A percentile compares a stretch with the other conserved stretches of the same genome.
Conservation (phyloP, 1,140 invertebrate species). For the Orchestia grillus region DNA sequence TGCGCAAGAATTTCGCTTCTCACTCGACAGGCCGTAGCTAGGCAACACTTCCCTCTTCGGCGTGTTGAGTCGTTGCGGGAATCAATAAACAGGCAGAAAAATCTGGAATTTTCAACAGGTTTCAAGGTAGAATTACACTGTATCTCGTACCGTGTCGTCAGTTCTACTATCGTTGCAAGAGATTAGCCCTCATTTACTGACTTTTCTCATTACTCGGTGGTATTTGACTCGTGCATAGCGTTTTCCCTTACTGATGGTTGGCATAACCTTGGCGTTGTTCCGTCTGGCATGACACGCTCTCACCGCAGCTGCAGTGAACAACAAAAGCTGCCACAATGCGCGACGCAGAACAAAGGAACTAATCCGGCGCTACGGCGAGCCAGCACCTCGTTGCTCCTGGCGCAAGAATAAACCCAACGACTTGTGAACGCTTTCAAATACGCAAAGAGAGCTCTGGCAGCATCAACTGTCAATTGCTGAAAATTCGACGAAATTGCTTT, state of each 20-base stretch:
- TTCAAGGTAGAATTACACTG: neutral
- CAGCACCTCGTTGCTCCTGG: neutral
- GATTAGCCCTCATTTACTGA: neutral
- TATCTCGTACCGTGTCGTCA: neutral
- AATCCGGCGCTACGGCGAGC: neutral
- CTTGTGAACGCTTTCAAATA: neutral
- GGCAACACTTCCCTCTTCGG: neutral
- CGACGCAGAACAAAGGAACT: neutral
- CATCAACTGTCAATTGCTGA: neutral
- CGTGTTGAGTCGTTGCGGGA: neutral
- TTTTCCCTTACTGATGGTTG: neutral
- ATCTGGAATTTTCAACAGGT: neutral
- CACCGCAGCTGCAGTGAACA: neutral
- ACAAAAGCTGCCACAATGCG: neutral
- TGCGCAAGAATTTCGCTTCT: neutral
- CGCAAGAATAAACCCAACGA: neutral
- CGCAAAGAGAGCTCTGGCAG: neutral
- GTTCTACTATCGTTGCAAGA: neutral
- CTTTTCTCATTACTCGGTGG: neutral
- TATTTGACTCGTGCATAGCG: neutral
- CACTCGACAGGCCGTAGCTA: neutral
- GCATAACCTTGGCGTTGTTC: neutral
- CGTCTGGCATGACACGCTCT: neutral
- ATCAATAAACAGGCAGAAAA: neutral
- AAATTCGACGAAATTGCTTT: neutral